Evolutionary conservation across 2,888 invertebrate genomes (phyloP).

Genomic region (Acanthosepion pharaonis): DNA sequence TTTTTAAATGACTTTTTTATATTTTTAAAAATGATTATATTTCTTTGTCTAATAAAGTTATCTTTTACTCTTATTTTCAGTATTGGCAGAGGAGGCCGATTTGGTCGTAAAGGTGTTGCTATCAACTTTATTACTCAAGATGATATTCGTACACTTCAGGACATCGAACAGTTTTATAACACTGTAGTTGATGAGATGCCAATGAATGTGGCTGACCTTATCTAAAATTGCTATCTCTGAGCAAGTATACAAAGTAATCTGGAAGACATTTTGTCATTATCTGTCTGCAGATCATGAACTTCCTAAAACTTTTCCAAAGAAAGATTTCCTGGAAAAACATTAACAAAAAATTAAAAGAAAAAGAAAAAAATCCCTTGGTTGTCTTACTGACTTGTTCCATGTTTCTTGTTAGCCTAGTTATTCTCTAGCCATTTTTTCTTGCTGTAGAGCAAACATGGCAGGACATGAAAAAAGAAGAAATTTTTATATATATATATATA

Average conservation of each 20-base stretch:
- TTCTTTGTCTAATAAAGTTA: too few species aligned
- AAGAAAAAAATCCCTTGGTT: conserved; percentile 45
- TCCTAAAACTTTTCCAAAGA: conserved; percentile 46
- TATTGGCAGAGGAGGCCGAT: conserved; percentile 99
- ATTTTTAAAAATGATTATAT: background rate
- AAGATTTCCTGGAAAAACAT: conserved; percentile 37
- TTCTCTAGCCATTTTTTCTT: conserved; percentile 24
- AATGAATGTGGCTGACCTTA: conserved; percentile 97
- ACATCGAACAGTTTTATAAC: conserved; percentile 98
- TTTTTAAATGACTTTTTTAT: background rate
- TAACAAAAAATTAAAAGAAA: conserved; percentile 44
- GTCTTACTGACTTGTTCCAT: conserved; percentile 46
- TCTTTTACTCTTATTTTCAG: conserved; percentile 77
- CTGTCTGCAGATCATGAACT: conserved; percentile 47
- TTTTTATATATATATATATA: background rate
- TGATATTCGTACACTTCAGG: conserved; percentile 92
- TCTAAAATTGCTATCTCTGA: background rate
- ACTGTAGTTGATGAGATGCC: conserved; percentile 99
- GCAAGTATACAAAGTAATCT: background rate
- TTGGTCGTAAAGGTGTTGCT: conserved; percentile 99
- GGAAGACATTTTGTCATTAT: conserved; percentile 45
- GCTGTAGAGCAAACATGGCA: conserved; percentile 23
- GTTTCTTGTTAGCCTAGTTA: conserved; percentile 46
- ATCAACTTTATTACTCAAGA: conserved; percentile 98
- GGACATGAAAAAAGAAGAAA: too few species aligned